Evolutionary conservation across 2,113 vertebrate genomes (phyloP).

Genomic region (Chaetodon auriga): DNA sequence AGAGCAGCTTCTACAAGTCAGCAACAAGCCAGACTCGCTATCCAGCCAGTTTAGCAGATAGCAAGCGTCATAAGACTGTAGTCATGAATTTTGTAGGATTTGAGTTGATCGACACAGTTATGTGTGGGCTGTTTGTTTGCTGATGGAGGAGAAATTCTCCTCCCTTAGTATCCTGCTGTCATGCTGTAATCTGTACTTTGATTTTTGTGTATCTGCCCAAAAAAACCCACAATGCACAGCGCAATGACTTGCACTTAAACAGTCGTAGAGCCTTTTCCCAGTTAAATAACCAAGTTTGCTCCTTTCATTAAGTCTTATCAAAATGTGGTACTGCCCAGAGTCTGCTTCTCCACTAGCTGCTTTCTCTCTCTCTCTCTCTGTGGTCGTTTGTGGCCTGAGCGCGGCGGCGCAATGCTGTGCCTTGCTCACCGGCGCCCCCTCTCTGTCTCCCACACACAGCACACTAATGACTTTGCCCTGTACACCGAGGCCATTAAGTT

Average conservation of each 20-base stretch:
- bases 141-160: not conserved
- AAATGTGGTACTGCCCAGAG: not conserved
- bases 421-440: slow-evolving; percentile 70
- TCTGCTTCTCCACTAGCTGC: slow-evolving; percentile 36
- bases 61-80: not conserved
- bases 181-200: not conserved
- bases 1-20: not conserved
- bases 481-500: slow-evolving; percentile 99
- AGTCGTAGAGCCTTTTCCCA: not conserved
- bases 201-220: not conserved
- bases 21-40: not conserved
- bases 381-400: slow-evolving; percentile 37
- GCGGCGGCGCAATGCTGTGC: slow-evolving; percentile 25
- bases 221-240: not conserved
- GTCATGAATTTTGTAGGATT: not conserved
- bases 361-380: slow-evolving; percentile 66
- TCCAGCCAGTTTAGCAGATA: not conserved
- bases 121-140: not conserved
- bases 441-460: slow-evolving; percentile 89
- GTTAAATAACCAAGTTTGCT: not conserved
- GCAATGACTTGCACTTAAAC: not conserved
- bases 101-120: not conserved
- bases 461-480: slow-evolving; percentile 99
- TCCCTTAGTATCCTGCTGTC: not conserved
- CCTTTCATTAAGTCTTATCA: not conserved